Percentiles rank a stretch among this genome's conserved stretches.
Evolutionary conservation across 2,888 invertebrate species (phyloP).

Genomic region (Apeira syringaria): DNA sequence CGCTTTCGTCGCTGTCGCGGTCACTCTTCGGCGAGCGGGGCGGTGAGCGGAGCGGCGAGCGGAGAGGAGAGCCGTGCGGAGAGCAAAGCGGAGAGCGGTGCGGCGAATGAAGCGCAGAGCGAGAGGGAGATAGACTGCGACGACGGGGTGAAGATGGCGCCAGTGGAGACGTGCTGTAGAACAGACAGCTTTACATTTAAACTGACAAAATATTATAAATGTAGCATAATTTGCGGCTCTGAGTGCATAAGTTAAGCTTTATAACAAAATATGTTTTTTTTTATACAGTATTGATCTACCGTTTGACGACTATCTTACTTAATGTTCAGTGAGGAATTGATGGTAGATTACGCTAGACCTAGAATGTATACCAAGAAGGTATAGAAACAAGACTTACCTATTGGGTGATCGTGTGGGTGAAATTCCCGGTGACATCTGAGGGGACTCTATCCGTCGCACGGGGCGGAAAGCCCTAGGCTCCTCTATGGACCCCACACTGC

Average conservation of each 20-base stretch:
- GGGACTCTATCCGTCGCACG: conserved; percentile 67
- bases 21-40: conserved; percentile 75
- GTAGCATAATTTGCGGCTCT: too few relatives aligned
- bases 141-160: too few relatives aligned
- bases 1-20: conserved; percentile 90
- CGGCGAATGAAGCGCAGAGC: conserved; percentile 48
- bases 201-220: too few relatives aligned
- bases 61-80: conserved; percentile 49
- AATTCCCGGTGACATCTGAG: conserved; percentile 61
- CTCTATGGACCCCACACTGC: conserved; percentile 66
- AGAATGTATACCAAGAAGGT: too few relatives aligned
- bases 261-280: too few relatives aligned
- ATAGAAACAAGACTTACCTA: conserved; percentile 58
- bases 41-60: conserved; percentile 53
- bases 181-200: too few relatives aligned
- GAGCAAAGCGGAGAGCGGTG: conserved; percentile 51
- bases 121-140: conserved; percentile 50
- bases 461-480: conserved; percentile 76
- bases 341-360: too few relatives aligned
- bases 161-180: too few relatives aligned
- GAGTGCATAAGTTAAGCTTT: too few relatives aligned
- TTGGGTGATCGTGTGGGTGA: conserved; percentile 65
- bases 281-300: too few relatives aligned
- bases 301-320: too few relatives aligned
- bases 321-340: too few relatives aligned